Conservation (phyloP, 2,797 vertebrate species). For the Oceanodroma leucorhoa region DNA sequence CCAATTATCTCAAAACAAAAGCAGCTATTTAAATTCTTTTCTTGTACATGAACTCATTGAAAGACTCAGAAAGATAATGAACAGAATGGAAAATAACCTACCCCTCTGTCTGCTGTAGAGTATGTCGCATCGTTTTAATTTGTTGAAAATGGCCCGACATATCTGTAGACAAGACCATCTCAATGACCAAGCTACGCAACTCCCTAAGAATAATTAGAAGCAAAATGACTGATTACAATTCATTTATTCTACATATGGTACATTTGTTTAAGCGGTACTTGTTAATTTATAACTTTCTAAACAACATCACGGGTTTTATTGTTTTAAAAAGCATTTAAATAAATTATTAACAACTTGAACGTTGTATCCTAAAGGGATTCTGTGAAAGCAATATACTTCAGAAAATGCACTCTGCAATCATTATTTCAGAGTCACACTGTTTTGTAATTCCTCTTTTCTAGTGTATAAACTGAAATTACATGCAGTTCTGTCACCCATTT, state of each 20-base stretch:
- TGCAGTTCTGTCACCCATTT: neutral
- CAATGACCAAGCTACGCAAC: conserved; percentile 91
- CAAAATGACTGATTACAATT: conserved; percentile 36
- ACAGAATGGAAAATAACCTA: conserved; percentile 69
- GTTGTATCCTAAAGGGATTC: neutral
- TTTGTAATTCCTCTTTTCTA: conserved; percentile 24
- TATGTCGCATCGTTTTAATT: conserved; percentile 93
- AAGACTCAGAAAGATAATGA: neutral
- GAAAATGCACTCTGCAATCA: neutral
- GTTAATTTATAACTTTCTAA: conserved; percentile 48
- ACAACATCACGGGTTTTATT: neutral
- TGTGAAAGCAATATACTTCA: neutral
- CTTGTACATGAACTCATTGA: neutral
- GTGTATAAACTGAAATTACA: conserved; percentile 6
- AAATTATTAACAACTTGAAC: conserved; percentile 29
- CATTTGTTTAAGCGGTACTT: conserved; percentile 1
- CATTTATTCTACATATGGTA: conserved; percentile 14
- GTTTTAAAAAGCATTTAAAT: conserved; percentile 23
- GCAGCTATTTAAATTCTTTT: conserved; percentile 11
- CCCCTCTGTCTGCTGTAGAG: conserved; percentile 90
- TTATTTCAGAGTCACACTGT: neutral
- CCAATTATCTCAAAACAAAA: conserved; percentile 61
- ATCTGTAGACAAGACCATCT: conserved; percentile 98
- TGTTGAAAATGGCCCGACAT: conserved; percentile 99
- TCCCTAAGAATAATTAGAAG: conserved; percentile 81